Evolutionary conservation across 1,140 invertebrate genomes (phyloP).

Genomic region (Muscidifurax raptorellus): DNA sequence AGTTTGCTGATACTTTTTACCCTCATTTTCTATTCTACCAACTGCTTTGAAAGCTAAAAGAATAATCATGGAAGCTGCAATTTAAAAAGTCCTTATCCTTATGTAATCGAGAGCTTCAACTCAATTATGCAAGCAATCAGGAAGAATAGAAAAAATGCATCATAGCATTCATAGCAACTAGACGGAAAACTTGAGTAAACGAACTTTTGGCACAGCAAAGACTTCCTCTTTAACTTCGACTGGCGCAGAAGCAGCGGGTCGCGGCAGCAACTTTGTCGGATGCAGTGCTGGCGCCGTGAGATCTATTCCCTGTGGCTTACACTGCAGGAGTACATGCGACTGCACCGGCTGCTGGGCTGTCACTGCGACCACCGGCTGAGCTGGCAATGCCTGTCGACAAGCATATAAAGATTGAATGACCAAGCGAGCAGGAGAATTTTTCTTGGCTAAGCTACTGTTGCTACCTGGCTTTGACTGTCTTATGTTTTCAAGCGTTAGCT

Average conservation of each 20-base stretch:
- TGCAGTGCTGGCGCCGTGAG: conserved; percentile 67
- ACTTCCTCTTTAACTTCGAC: conserved; percentile 72
- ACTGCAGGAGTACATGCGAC: conserved; percentile 66
- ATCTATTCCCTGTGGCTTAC: conserved; percentile 65
- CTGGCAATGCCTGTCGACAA: conserved; percentile 55
- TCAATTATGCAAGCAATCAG: not conserved
- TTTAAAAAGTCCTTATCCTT: not conserved
- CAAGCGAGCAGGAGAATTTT: not conserved
- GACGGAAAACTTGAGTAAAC: conserved; percentile 22
- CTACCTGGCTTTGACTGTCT: not conserved
- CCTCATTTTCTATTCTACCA: not conserved
- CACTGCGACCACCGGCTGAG: conserved; percentile 64
- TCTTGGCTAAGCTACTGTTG: not conserved
- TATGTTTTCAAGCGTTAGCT: not conserved
- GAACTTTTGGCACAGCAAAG: conserved; percentile 76
- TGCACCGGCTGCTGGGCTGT: conserved; percentile 62
- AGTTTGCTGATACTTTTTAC: not conserved
- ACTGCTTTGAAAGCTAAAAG: no score
- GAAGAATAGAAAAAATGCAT: not conserved
- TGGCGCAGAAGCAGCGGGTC: conserved; percentile 52
- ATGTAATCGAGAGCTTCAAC: no score
- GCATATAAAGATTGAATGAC: conserved; percentile 38
- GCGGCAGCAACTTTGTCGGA: conserved; percentile 69
- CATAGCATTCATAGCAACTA: not conserved
- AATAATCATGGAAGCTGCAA: no score